Evolutionary conservation across 1,140 invertebrate genomes (phyloP).

Genomic region (Hylaeus anthracinus): DNA sequence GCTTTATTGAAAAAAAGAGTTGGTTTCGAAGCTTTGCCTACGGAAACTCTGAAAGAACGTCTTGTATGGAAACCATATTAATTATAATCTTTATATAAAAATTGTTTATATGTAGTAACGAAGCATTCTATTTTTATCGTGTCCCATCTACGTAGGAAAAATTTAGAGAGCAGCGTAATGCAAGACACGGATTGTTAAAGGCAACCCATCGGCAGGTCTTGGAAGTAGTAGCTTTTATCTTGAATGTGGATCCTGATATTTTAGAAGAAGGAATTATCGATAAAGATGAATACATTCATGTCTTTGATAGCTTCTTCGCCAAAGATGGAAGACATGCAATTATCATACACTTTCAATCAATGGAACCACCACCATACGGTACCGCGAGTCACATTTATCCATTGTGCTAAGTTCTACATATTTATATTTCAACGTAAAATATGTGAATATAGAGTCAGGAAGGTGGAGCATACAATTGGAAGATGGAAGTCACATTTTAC

Average conservation of each 20-base stretch:
- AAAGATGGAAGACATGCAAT: constrained; percentile 79
- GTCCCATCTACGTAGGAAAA: constrained; percentile 71
- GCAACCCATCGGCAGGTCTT: constrained; percentile 84
- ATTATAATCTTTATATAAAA: background rate
- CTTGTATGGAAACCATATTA: constrained; percentile 56
- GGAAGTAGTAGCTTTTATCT: constrained; percentile 83
- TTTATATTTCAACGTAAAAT: background rate
- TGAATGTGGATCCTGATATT: constrained; percentile 81
- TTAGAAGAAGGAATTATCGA: constrained; percentile 86
- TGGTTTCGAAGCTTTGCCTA: constrained; percentile 52
- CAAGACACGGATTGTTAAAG: constrained; percentile 79
- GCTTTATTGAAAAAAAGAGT: constrained; percentile 68
- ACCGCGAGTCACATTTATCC: constrained; percentile 23
- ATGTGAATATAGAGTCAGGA: constrained; percentile 79
- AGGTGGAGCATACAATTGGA: constrained; percentile 74
- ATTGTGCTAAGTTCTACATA: too few species aligned
- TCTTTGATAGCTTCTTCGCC: constrained; percentile 81
- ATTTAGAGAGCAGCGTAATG: constrained; percentile 80
- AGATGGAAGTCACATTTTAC: constrained; percentile 75
- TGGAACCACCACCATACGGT: constrained; percentile 79
- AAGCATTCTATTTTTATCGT: background rate
- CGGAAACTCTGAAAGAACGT: constrained; percentile 63
- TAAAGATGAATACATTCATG: constrained; percentile 82
- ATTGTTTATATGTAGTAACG: background rate
- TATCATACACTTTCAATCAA: constrained; percentile 81